A percentile compares a stretch with the other conserved stretches of the same genome.
These are phyloP conservation scores for Andricus quercusramuli DNA, from an alignment of 2,888 invertebrate species.

Conservation along the genomic window DNA sequence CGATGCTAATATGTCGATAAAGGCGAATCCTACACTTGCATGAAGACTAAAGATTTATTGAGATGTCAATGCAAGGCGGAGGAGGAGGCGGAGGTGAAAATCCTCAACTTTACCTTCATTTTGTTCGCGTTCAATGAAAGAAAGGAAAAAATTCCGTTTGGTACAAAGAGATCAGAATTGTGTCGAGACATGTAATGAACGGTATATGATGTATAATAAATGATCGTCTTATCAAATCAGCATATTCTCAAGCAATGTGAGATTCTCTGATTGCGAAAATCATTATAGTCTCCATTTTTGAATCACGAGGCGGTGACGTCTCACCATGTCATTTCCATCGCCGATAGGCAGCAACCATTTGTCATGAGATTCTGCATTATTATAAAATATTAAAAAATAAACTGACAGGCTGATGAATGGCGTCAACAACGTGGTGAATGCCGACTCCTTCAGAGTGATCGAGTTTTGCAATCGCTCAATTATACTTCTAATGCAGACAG, in stretches of 20 bases:
- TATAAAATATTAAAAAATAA: conserved; percentile 17
- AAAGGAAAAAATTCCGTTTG: background rate
- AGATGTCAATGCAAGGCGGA: conserved; percentile 53
- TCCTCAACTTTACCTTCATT: conserved; percentile 44
- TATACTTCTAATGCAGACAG: background rate
- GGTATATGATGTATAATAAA: conserved; percentile 5
- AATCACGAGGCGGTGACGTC: background rate
- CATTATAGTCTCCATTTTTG: conserved; percentile 18
- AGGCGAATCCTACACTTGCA: conserved; percentile 22
- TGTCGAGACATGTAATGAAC: background rate
- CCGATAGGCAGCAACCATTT: conserved; percentile 19
- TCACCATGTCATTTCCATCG: conserved; percentile 4
- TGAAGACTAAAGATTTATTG: conserved; percentile 53
- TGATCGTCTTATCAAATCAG: background rate
- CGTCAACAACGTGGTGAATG: background rate
- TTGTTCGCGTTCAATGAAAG: background rate
- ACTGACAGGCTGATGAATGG: conserved; percentile 21
- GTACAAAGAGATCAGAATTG: conserved; percentile 13
- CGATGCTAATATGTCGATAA: conserved; percentile 21
- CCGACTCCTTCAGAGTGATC: conserved; percentile 7
- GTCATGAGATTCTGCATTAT: conserved; percentile 18
- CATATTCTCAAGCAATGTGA: background rate
- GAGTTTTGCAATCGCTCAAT: conserved; percentile 3
- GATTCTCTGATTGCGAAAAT: conserved; percentile 27
- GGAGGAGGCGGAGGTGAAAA: conserved; percentile 49